Evolutionary conservation across 2,113 vertebrate genomes (phyloP).

Genomic region (Ailurus styani): DNA sequence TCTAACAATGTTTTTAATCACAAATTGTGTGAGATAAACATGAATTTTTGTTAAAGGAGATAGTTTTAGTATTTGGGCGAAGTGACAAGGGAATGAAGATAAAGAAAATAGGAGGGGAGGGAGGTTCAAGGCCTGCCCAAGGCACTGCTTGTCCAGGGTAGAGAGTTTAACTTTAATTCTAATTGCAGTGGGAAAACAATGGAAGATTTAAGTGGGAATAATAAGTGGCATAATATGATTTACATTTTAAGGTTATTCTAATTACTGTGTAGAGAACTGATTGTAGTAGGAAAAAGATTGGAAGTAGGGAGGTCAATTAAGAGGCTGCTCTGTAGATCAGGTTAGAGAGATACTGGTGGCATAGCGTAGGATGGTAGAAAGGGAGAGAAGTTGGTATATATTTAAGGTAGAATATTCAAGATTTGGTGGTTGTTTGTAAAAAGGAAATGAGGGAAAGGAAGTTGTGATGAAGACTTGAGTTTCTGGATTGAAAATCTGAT

Average conservation of each 20-base stretch:
- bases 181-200: not conserved
- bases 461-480: not conserved
- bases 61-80: not conserved
- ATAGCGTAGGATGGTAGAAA: not conserved
- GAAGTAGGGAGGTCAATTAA: not conserved
- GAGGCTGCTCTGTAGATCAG: not conserved
- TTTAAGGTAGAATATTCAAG: not conserved
- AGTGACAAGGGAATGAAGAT: not conserved
- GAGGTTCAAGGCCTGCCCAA: not conserved
- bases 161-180: not conserved
- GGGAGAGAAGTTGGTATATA: not conserved
- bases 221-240: not conserved
- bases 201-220: not conserved
- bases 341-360: not conserved
- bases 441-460: not conserved
- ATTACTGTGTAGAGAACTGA: not conserved
- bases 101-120: not conserved
- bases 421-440: not conserved
- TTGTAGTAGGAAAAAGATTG: not conserved
- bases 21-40: not conserved
- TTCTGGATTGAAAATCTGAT: not conserved
- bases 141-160: not conserved
- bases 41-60: not conserved
- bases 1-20: not conserved
- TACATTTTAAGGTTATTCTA: not conserved